Base-by-base conservation (phyloP, 1,140 invertebrate genomes). In the Dreissena rostriformis region DNA sequence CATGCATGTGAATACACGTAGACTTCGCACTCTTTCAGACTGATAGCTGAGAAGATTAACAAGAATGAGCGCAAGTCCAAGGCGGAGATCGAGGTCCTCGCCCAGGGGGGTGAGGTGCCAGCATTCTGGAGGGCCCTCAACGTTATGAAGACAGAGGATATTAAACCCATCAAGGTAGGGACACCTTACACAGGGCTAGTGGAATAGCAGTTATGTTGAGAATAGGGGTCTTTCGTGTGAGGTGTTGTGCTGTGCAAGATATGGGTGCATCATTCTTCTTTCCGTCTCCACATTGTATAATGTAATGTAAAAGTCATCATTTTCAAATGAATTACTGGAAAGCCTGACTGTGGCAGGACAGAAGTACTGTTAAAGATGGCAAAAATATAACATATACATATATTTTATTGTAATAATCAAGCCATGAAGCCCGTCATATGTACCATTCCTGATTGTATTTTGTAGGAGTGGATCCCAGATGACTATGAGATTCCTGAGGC, bases 11-110 rank as follows among this genome's bases (percentile, higher is more conserved):
- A 39, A 39, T 39, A 39, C 39, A 39, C 2, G 8, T 2, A 39
- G 2, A 39, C 4, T 39, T 39, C 2, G 8, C 39, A 39, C 39
- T 14, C 17, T 67, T 86, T 39, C 71, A 93, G 98, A 73, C 94
- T 99, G 6, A 96, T 99, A 94, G 97, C 98, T 2, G 99, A 99
- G 93, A 99, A 99, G 94, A 98, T 99, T 55, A 99, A 99, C 92
- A 99, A 99, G 94, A 98, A 99, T 92, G 99, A 99, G 94, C 94
- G 98, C 24, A 99, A 99, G 92, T 98, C 98, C 89, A 97, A 97
- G 92, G 96, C 98, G 0, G 98, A 99, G 90, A 97, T 99, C 67
- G 94, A 97, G 55, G 96, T 97, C 0, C 96, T 98, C 91, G 94
- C 95, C 49, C 97, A 98, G 93, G 96, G 96, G 4, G 95, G 96